Conservation (phyloP, 2,888 invertebrate genomes). For the Nipponacmea schrenckii region DNA sequence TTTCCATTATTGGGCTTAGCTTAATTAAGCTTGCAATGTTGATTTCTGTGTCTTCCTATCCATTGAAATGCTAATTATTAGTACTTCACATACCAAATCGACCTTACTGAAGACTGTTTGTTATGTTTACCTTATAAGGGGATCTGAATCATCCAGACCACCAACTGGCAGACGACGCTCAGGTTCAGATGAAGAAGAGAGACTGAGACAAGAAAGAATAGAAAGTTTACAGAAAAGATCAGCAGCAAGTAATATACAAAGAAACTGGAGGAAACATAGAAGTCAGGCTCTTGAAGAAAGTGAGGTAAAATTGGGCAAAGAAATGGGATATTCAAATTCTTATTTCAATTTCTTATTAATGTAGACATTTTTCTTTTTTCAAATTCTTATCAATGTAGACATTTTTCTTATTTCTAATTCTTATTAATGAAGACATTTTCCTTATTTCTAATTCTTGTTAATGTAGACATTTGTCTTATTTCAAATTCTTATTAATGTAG, state of each 20-base stretch:
- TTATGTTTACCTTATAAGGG: not conserved
- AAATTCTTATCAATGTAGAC: not conserved
- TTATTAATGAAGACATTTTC: too few species aligned
- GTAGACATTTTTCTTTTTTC: constrained; percentile 3
- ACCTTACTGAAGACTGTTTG: too few species aligned
- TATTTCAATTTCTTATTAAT: not conserved
- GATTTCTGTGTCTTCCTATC: too few species aligned
- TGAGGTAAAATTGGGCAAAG: constrained; percentile 17
- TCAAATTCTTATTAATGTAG: not conserved
- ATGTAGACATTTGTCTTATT: too few species aligned
- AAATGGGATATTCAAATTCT: not conserved
- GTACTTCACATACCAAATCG: too few species aligned
- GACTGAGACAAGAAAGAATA: constrained; percentile 28
- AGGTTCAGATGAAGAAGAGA: constrained; percentile 26
- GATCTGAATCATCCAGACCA: constrained; percentile 25
- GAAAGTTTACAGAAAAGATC: constrained; percentile 38
- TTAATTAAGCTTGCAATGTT: too few species aligned
- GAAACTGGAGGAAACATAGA: constrained; percentile 39
- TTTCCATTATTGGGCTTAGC: too few species aligned
- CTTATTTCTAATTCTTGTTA: too few species aligned
- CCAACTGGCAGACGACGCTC: constrained; percentile 38
- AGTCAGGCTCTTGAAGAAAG: constrained; percentile 27
- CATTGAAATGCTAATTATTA: too few species aligned
- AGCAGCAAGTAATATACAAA: constrained; percentile 47
- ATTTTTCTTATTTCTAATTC: not conserved